A percentile compares a stretch with the other conserved stretches of the same genome.
Evolutionary conservation across 2,797 vertebrate genomes (phyloP).

Genomic region (Paguma larvata): DNA sequence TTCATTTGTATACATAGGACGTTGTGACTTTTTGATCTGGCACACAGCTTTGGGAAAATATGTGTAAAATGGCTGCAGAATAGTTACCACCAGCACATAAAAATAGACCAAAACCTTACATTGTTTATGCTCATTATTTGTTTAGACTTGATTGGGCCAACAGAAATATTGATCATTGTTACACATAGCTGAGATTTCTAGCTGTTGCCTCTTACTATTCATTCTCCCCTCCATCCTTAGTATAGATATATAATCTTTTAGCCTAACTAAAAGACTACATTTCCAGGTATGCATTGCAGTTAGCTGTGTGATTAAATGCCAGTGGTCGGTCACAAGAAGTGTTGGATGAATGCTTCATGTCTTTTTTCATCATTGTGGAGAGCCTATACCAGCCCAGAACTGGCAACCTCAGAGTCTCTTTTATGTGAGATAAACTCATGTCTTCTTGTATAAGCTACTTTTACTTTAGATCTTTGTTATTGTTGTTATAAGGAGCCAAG

Average conservation of each 20-base stretch:
- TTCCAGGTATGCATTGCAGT: neutral
- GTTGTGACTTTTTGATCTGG: constrained; percentile 11
- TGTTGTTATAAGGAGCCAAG: neutral
- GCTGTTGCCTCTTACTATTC: neutral
- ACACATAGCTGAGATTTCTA: neutral
- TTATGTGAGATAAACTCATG: neutral
- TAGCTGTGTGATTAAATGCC: neutral
- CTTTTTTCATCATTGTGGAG: neutral
- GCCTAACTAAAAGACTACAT: neutral
- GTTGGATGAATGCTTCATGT: neutral
- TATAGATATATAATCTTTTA: neutral
- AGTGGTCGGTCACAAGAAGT: neutral
- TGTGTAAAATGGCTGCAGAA: neutral
- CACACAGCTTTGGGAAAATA: constrained; percentile 36
- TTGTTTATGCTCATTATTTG: neutral
- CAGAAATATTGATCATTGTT: neutral
- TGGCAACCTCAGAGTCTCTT: neutral
- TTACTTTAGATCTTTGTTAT: neutral
- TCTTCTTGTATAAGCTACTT: neutral
- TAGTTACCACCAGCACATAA: neutral
- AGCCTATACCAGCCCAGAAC: neutral
- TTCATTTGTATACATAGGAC: neutral
- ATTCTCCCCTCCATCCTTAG: neutral
- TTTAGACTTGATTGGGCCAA: neutral
- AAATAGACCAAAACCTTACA: neutral